Evolutionary conservation across 2,888 invertebrate genomes (phyloP).

Genomic region (Heliconius aoede): DNA sequence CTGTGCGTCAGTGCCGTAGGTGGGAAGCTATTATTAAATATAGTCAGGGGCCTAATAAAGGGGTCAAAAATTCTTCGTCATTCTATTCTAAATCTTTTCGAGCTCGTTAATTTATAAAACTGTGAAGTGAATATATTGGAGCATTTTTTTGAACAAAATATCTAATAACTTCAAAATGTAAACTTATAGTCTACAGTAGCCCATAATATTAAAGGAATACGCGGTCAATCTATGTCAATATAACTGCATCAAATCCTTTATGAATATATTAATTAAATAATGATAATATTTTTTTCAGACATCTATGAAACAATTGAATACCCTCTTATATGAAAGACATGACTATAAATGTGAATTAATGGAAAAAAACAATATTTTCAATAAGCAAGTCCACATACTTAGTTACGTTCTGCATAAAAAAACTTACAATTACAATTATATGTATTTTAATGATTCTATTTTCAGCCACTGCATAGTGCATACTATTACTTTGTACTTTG

Average conservation of each 20-base stretch:
- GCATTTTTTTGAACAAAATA: not conserved
- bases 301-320: not conserved
- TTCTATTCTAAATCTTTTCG: too few species aligned
- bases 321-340: not conserved
- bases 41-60: not conserved
- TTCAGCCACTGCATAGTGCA: constrained; percentile 55
- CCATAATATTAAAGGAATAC: not conserved
- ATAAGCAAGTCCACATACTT: constrained; percentile 33
- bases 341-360: constrained; percentile 35
- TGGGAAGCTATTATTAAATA: constrained; percentile 54
- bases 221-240: not conserved
- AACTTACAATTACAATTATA: constrained; percentile 22
- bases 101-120: not conserved
- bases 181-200: not conserved
- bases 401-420: constrained; percentile 53
- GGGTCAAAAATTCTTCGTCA: not conserved
- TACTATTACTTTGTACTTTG: constrained; percentile 72
- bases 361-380: constrained; percentile 24
- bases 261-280: not conserved
- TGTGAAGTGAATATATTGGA: not conserved
- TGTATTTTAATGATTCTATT: constrained; percentile 56
- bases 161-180: not conserved
- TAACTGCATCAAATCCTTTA: not conserved
- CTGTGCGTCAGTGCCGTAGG: constrained; percentile 58
- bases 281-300: not conserved